Evolutionary conservation across 2,888 invertebrate genomes (phyloP).

Genomic region (Ecdyonurus torrentis): DNA sequence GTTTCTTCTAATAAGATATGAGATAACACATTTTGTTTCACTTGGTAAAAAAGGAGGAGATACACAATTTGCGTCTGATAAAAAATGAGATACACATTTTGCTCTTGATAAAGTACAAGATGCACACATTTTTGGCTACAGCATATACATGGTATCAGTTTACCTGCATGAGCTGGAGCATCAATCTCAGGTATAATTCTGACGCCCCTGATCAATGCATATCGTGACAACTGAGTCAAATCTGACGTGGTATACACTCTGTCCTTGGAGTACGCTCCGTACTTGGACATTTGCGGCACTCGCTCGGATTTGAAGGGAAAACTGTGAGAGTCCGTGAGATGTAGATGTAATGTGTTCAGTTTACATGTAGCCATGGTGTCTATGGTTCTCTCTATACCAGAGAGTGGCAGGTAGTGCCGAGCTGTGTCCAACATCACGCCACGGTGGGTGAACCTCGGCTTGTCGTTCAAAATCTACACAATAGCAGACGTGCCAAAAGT

Average conservation of each 20-base stretch:
- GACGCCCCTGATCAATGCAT: slow-evolving; percentile 29
- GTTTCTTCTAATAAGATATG: too few species aligned
- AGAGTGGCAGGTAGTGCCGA: slow-evolving; percentile 66
- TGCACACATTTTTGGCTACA: too few species aligned
- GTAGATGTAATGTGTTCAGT: slow-evolving; percentile 89
- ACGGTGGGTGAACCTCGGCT: slow-evolving; percentile 26
- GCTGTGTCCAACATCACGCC: slow-evolving; percentile 80
- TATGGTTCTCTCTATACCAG: slow-evolving; percentile 48
- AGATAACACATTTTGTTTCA: too few species aligned
- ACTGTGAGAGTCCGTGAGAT: slow-evolving; percentile 77
- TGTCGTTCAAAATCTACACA: neutral
- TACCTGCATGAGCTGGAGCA: slow-evolving; percentile 25
- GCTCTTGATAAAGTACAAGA: too few species aligned
- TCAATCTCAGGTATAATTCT: slow-evolving; percentile 21
- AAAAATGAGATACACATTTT: too few species aligned
- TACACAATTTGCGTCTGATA: too few species aligned
- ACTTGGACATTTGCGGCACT: slow-evolving; percentile 57
- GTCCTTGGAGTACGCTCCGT: slow-evolving; percentile 46
- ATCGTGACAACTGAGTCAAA: slow-evolving; percentile 39
- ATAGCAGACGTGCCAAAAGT: too few species aligned
- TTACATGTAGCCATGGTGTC: slow-evolving; percentile 79
- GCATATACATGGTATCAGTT: too few species aligned
- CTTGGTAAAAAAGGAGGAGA: too few species aligned
- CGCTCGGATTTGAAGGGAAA: slow-evolving; percentile 69
- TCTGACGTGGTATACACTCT: slow-evolving; percentile 42